phyloP scores from a whole-genome alignment of 1,140 invertebrate genomes.

The Sycophaga agraensis region DNA sequence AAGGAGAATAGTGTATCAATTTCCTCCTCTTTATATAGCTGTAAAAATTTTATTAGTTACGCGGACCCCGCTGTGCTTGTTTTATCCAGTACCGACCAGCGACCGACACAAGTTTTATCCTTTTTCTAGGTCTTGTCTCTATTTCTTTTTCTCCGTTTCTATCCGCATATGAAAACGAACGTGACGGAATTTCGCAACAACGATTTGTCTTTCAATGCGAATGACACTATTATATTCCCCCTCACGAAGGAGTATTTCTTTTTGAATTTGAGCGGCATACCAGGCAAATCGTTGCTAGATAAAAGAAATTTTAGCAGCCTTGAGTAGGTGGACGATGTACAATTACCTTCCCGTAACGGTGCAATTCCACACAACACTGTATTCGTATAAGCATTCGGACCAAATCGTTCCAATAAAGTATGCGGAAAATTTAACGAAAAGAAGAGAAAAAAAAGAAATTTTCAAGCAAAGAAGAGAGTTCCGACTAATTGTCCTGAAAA shows the following conservation, averaged over 20 bases:
- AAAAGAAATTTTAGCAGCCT: too few relatives aligned
- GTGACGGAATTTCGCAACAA: background rate
- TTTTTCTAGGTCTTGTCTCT: too few relatives aligned
- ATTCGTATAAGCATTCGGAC: too few relatives aligned
- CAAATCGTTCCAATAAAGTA: too few relatives aligned
- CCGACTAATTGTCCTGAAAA: too few relatives aligned
- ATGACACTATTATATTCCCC: background rate
- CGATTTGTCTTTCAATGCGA: background rate
- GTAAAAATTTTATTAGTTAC: slow-evolving; percentile 18
- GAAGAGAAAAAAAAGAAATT: too few relatives aligned
- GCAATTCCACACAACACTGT: too few relatives aligned
- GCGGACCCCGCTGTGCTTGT: background rate
- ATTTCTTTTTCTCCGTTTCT: background rate
- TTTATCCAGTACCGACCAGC: background rate
- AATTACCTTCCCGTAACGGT: too few relatives aligned
- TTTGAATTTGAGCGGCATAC: background rate
- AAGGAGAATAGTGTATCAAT: background rate
- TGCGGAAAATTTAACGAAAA: too few relatives aligned
- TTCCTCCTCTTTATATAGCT: background rate
- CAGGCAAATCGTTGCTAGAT: background rate
- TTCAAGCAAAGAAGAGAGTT: too few relatives aligned
- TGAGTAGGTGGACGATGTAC: too few relatives aligned
- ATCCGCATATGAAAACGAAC: background rate
- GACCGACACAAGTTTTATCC: background rate
- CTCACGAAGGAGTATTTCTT: background rate